A percentile compares a stretch with the other conserved stretches of the same genome.
Evolutionary conservation across 2,113 vertebrate genomes (phyloP).

Genomic region (Corapipo altera): DNA sequence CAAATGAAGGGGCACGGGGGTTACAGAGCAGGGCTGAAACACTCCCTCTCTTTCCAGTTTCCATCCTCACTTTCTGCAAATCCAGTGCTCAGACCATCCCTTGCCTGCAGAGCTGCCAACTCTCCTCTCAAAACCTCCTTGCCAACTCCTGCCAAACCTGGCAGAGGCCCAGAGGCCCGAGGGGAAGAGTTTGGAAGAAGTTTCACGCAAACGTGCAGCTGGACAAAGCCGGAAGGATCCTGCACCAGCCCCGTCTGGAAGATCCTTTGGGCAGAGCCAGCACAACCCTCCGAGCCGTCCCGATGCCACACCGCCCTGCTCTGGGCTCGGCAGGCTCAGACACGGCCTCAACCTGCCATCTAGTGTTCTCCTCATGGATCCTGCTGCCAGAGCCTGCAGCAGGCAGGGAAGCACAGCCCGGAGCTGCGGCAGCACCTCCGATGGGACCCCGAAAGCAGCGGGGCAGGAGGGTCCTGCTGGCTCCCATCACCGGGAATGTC

Average conservation of each 20-base stretch:
- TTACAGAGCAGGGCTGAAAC: not conserved
- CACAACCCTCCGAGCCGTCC: not conserved
- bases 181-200: not conserved
- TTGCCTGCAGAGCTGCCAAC: not conserved
- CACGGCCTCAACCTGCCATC: slow-evolving; percentile 38
- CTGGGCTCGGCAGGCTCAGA: not conserved
- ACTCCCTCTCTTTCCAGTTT: not conserved
- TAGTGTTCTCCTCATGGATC: not conserved
- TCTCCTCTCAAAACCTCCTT: not conserved
- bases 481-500: not conserved
- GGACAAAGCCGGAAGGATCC: not conserved
- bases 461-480: not conserved
- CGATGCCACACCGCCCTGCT: accelerated
- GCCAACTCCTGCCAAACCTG: not conserved
- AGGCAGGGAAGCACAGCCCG: not conserved
- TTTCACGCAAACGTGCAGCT: not conserved
- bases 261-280: not conserved
- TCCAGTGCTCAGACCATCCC: accelerated
- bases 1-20: not conserved
- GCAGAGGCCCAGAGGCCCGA: accelerated
- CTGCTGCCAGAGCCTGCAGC: not conserved
- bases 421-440: not conserved
- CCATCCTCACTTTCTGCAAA: not conserved
- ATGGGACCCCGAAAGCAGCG: accelerated
- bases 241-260: accelerated